Conservation (phyloP, 1,140 invertebrate species). For the Leucophenga varia region DNA sequence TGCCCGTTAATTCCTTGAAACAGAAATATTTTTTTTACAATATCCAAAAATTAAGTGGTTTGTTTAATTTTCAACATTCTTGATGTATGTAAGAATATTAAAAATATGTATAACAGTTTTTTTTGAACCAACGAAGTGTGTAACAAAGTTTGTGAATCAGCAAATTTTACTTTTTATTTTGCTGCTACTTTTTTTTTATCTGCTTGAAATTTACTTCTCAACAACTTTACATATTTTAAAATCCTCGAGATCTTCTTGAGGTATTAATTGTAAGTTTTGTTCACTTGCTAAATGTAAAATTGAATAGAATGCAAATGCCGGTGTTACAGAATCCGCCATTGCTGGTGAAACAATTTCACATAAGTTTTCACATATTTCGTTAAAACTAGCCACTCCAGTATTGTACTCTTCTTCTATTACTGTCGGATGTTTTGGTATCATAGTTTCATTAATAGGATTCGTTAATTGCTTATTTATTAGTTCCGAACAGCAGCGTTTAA, state of each 20-base stretch:
- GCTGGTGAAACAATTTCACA: constrained; percentile 60
- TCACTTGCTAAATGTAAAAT: constrained; percentile 74
- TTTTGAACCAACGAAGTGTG: too few relatives aligned
- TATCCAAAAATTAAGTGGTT: too few relatives aligned
- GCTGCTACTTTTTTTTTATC: not conserved
- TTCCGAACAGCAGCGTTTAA: constrained; percentile 65
- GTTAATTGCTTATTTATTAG: constrained; percentile 27
- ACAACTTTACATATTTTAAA: constrained; percentile 24
- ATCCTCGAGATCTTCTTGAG: constrained; percentile 18
- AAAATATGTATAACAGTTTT: too few relatives aligned
- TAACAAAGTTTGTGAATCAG: too few relatives aligned
- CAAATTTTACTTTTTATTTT: too few relatives aligned
- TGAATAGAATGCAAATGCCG: constrained; percentile 69
- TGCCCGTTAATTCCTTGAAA: too few relatives aligned
- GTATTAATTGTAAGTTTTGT: constrained; percentile 44
- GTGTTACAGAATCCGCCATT: constrained; percentile 65
- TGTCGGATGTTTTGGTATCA: constrained; percentile 14
- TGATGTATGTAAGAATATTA: too few relatives aligned
- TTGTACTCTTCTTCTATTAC: constrained; percentile 10
- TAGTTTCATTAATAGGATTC: not conserved
- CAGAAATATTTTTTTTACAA: too few relatives aligned
- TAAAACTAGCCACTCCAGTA: constrained; percentile 31
- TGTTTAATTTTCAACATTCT: too few relatives aligned
- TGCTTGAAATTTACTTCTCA: not conserved
- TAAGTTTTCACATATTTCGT: constrained; percentile 59